Evolutionary conservation across 2,797 vertebrate species (phyloP), one percentile per base, ranked within the genome.

Genomic region (Sorex maritimensis): DNA sequence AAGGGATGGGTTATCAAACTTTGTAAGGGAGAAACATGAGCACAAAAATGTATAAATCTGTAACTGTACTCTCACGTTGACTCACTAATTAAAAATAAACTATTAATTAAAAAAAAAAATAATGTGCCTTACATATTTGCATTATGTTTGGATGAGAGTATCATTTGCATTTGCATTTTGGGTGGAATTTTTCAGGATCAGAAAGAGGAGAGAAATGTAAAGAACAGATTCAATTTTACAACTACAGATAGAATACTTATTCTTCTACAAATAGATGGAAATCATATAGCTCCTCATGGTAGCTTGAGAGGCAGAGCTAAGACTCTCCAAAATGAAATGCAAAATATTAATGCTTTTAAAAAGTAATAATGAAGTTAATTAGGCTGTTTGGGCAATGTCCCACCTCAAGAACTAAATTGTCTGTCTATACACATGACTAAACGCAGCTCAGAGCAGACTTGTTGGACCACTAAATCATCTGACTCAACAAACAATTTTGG

Each of bases 261-360:
- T 86, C 49, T 92, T 63, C 49, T 19, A 80, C 78, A 85, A 88
- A 68, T 52, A 19, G 6, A 38, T 90, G 4, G 28, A 69, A 90
- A 86, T 12, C 52, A 58, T 65, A 13, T 4, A 82, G 65, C 69
- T 67, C 67, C 1, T 73, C 4, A 23, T 14, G 34, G 85, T 30
- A 44, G 92, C 11, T 63, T 85, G 30, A 75, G 24, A 52, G 38
- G 79, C 10, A 30, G 1, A 77, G 44, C 81, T 80, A 88, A 55
- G 52, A 55, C 52, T 55, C 13, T 44, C 69, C 58, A 79, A 93
- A 41, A 44, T 1, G 26, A 80, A 23, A 38, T 44, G 55, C 38
- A 93, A 46, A 82, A 65, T 71, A 82, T 58, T 52, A 73, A 58
- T 28, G 26, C 92, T 84, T 91, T 55, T 75, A 13, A 77, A 78